Evolutionary conservation across 2,888 invertebrate species (phyloP).

Genomic region (Leptinotarsa tumamoca): DNA sequence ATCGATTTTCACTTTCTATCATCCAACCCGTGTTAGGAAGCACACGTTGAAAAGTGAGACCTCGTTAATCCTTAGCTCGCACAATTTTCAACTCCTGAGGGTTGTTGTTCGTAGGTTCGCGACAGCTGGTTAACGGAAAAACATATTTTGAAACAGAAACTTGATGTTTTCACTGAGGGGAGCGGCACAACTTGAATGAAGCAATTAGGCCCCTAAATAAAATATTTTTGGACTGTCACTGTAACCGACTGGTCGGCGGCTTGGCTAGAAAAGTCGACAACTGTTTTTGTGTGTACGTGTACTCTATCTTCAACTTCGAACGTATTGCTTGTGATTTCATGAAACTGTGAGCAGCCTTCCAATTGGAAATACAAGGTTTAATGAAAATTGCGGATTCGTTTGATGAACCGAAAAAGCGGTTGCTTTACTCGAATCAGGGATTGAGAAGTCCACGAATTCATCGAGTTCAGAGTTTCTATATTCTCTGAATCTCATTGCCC

Average conservation of each 20-base stretch:
- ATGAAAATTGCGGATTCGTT: constrained; percentile 17
- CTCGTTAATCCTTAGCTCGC: too few species aligned
- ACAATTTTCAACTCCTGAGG: too few species aligned
- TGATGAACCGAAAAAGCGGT: constrained; percentile 3
- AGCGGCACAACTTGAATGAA: background rate
- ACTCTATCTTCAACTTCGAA: constrained; percentile 26
- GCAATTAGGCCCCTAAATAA: background rate
- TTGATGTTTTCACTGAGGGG: too few species aligned
- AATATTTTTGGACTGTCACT: background rate
- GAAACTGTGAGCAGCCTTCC: constrained; percentile 16
- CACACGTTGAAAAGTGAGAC: too few species aligned
- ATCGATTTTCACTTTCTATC: too few species aligned
- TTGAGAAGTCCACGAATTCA: background rate
- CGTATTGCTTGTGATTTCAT: constrained; percentile 15
- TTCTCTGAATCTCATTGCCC: too few species aligned
- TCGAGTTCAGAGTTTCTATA: too few species aligned
- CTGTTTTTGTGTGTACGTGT: constrained; percentile 49
- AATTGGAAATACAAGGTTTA: constrained; percentile 21
- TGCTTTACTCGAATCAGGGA: background rate
- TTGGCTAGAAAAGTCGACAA: constrained; percentile 52
- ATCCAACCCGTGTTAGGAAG: too few species aligned
- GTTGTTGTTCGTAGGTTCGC: too few species aligned
- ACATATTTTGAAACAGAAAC: too few species aligned
- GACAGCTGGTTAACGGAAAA: too few species aligned
- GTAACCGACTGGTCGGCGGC: constrained; percentile 46